Evolutionary conservation across 2,797 vertebrate species (phyloP).

Genomic region (Borostomias antarcticus): DNA sequence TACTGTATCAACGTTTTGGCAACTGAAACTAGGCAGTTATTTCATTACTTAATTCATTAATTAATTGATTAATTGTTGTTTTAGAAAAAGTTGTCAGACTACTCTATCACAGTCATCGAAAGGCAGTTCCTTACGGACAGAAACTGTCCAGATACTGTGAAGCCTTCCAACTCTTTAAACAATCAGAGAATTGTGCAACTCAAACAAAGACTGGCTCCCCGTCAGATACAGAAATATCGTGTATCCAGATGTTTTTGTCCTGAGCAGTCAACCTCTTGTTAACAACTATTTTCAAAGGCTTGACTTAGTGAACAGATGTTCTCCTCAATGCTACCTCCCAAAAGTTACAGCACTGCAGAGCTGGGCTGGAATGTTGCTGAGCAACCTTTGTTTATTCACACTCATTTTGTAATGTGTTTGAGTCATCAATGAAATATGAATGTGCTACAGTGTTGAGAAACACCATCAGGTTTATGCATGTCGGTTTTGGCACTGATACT

Average conservation of each 20-base stretch:
- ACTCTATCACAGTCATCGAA: constrained; percentile 36
- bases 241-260: constrained; percentile 56
- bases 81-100: constrained; percentile 33
- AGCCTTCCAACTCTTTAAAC: constrained; percentile 48
- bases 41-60: too few species aligned
- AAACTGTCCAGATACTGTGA: constrained; percentile 18
- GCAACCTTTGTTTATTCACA: background rate
- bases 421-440: constrained; percentile 6
- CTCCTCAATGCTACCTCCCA: background rate
- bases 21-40: constrained; percentile 17
- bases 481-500: constrained; percentile 13
- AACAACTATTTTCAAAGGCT: constrained; percentile 38
- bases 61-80: too few species aligned
- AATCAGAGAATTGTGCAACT: constrained; percentile 42
- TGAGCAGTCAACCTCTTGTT: constrained; percentile 17
- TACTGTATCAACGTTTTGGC: constrained; percentile 53
- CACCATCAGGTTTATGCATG: constrained; percentile 13
- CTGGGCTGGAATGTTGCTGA: background rate
- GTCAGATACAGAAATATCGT: constrained; percentile 32
- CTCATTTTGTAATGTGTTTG: background rate
- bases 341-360: constrained; percentile 1
- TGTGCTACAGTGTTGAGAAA: constrained; percentile 6
- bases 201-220: constrained; percentile 32
- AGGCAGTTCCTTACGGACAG: constrained; percentile 38
- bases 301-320: constrained; percentile 25